These are phyloP conservation scores for Nerophis ophidion DNA, from an alignment of 2,113 vertebrate genomes.

Conservation along the genomic window DNA sequence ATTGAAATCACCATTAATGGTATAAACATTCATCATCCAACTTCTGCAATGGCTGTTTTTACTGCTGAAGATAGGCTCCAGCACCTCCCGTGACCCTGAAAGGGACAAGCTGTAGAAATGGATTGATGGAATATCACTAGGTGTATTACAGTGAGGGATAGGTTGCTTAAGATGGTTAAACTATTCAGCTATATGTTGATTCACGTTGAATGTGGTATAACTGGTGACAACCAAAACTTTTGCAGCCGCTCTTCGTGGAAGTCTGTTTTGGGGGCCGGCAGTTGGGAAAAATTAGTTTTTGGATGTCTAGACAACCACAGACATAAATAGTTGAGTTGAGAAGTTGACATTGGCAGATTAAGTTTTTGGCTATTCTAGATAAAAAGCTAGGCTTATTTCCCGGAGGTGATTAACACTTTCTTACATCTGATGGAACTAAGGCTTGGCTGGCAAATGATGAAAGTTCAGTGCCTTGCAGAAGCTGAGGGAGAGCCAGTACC, in stretches of 20 bases:
- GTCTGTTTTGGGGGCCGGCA: conserved; percentile 41
- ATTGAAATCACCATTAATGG: conserved; percentile 9
- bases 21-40: not conserved
- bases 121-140: conserved; percentile 12
- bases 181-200: conserved; percentile 30
- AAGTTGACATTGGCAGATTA: conserved; percentile 20
- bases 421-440: conserved; percentile 22
- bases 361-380: conserved; percentile 27
- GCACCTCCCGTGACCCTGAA: no score
- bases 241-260: conserved; percentile 21
- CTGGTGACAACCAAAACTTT: conserved; percentile 42
- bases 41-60: conserved; percentile 33
- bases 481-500: conserved; percentile 18
- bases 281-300: conserved; percentile 39
- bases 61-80: conserved; percentile 7
- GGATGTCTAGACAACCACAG: conserved; percentile 46
- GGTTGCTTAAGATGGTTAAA: conserved; percentile 35
- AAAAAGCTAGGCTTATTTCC: conserved; percentile 31
- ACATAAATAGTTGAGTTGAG: conserved; percentile 16
- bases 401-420: conserved; percentile 18
- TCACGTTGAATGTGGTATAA: conserved; percentile 46
- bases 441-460: conserved; percentile 19
- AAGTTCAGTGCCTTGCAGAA: conserved; percentile 18
- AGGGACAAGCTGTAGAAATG: no score
- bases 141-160: conserved; percentile 31